Evolutionary conservation across 1,140 invertebrate species (phyloP), one percentile per base, ranked within the genome.

Genomic region (Tyrophagus putrescentiae): DNA sequence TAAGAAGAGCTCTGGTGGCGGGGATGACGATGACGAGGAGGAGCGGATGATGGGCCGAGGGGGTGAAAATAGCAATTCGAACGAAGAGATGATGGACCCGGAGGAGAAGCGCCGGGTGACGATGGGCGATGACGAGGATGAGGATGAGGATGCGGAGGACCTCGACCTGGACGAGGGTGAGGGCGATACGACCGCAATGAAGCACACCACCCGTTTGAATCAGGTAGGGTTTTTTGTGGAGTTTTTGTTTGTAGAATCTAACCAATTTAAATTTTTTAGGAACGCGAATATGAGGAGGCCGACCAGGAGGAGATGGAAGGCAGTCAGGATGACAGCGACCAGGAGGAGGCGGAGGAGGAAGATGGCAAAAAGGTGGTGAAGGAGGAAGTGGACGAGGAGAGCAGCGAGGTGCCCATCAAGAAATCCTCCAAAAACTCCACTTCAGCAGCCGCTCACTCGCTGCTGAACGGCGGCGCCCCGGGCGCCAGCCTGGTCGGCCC

Each of bases 201-300:
- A 78, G 67, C 73, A 72, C 1, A 76, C 73, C 63, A 72, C 71
- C 41, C 76, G 79, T 63, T 79, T 79, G 61, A 72, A 78, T 36
- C 78, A 81, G 63, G n/a, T n/a, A n/a, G n/a, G n/a, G n/a, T n/a
- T n/a, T n/a, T n/a, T n/a, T n/a, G n/a, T n/a, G n/a, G n/a, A n/a
- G n/a, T n/a, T n/a, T n/a, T n/a, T n/a, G n/a, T n/a, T n/a, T n/a
- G n/a, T n/a, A n/a, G n/a, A n/a, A n/a, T n/a, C n/a, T n/a, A n/a
- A n/a, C n/a, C n/a, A n/a, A n/a, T n/a, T n/a, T n/a, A n/a, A n/a
- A n/a, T n/a, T n/a, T n/a, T n/a, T n/a, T n/a, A n/a, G n/a, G 78
- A 80, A 57, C 79, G 80, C 41, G 86, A 86, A 39, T 84, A 85
- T 67, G 84, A 89, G 64, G 87, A 89, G 68, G 79, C 80, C 1